These are phyloP conservation scores for Pyrocephalus nanus DNA, from an alignment of 2,797 vertebrate species.

Conservation along the genomic window DNA sequence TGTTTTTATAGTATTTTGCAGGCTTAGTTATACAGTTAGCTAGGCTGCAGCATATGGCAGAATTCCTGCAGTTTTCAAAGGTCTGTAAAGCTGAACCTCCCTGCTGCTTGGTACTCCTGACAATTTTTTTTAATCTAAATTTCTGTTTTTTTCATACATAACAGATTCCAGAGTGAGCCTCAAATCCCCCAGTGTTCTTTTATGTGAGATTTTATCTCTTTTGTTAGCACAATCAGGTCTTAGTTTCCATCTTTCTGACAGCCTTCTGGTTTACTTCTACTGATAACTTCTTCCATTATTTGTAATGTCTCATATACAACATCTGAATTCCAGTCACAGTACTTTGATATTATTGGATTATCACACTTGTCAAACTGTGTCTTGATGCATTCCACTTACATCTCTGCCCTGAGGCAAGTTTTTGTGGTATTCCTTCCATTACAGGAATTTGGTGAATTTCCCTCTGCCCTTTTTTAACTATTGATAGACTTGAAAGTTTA, in stretches of 20 bases:
- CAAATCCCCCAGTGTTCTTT: not conserved
- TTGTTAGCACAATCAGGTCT: not conserved
- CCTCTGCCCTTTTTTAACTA: not conserved
- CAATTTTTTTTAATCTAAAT: not conserved
- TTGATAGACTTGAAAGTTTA: not conserved
- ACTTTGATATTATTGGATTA: not conserved
- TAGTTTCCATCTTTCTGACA: not conserved
- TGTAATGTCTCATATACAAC: not conserved
- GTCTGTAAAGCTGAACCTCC: not conserved
- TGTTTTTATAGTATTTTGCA: not conserved
- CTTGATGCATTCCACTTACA: not conserved
- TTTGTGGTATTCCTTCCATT: not conserved
- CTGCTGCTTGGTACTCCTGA: not conserved
- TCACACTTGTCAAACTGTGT: not conserved
- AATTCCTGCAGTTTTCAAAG: not conserved
- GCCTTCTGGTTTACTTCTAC: not conserved
- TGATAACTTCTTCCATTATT: not conserved
- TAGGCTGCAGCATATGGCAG: not conserved
- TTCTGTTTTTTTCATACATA: not conserved
- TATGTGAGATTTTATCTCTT: not conserved
- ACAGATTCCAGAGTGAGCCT: not conserved
- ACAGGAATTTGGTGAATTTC: not conserved
- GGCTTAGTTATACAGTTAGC: not conserved
- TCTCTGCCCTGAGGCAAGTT: not conserved
- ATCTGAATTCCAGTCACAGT: not conserved